These are phyloP conservation scores for Clarias laeviceps DNA, from an alignment of 2,797 vertebrate genomes.

Conservation along the genomic window DNA sequence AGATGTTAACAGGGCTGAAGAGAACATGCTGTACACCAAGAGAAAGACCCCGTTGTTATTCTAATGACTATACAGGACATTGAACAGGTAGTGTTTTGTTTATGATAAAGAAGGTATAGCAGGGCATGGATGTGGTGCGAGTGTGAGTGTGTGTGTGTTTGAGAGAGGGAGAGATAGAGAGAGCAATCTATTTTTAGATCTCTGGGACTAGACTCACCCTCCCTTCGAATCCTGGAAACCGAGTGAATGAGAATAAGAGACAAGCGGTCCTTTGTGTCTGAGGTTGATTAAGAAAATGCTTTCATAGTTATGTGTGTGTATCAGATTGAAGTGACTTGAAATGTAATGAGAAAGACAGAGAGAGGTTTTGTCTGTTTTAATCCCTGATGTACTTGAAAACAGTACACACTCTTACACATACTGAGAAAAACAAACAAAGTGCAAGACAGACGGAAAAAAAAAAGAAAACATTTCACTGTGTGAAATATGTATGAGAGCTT, in stretches of 20 bases:
- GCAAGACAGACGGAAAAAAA: neutral
- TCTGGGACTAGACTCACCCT: conserved; percentile 49
- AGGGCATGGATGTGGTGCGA: neutral
- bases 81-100: neutral
- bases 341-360: neutral
- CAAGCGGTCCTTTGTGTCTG: conserved; percentile 37
- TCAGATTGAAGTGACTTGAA: neutral
- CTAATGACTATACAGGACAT: neutral
- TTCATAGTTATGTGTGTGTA: conserved; percentile 23
- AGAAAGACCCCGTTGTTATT: neutral
- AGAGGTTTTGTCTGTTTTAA: neutral
- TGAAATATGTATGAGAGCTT: conserved; percentile 72
- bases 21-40: neutral
- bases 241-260: conserved; percentile 33
- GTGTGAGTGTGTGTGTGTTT: conserved; percentile 16
- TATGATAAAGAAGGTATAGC: neutral
- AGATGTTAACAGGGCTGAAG: neutral
- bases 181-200: conserved; percentile 56
- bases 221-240: conserved; percentile 29
- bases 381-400: neutral
- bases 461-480: conserved; percentile 47
- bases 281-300: conserved; percentile 30
- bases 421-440: conserved; percentile 22
- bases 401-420: neutral
- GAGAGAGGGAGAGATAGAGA: conserved; percentile 5